Evolutionary conservation across 2,797 vertebrate genomes (phyloP).

Genomic region (Myiotriccus ornatus): DNA sequence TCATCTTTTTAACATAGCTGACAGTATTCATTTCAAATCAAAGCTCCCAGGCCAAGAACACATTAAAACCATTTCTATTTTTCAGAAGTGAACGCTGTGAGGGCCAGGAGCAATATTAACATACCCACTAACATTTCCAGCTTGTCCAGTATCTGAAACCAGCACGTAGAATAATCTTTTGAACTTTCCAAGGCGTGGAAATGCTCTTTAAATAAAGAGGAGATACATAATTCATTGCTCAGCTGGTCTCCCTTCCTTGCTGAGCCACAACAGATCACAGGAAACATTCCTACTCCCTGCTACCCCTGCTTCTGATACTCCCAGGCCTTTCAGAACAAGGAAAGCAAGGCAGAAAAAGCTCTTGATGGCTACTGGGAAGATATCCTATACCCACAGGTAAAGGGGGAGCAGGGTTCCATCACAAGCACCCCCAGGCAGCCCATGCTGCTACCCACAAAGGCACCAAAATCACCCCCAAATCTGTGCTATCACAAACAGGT

Average conservation of each 20-base stretch:
- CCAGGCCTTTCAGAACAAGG: background rate
- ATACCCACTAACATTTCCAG: conserved; percentile 28
- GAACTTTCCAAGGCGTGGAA: background rate
- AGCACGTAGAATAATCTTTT: background rate
- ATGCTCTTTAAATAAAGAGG: background rate
- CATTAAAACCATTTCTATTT: background rate
- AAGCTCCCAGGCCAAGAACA: conserved; percentile 1
- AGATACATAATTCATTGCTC: background rate
- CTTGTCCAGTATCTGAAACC: background rate
- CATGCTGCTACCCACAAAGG: background rate
- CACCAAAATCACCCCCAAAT: background rate
- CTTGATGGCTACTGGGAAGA: accelerated
- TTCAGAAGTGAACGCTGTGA: background rate
- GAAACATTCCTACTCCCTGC: background rate
- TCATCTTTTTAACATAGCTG: background rate
- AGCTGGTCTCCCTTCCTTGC: background rate
- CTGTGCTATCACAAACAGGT: accelerated
- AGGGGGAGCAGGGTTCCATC: background rate
- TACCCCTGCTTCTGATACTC: background rate
- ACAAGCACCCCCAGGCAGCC: background rate
- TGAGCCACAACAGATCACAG: accelerated
- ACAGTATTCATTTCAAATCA: background rate
- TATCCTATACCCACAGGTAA: background rate
- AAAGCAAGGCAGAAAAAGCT: background rate
- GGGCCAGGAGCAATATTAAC: conserved; percentile 21